Base-by-base conservation (phyloP, 2,888 invertebrate species). In the Spicauda simplicius region DNA sequence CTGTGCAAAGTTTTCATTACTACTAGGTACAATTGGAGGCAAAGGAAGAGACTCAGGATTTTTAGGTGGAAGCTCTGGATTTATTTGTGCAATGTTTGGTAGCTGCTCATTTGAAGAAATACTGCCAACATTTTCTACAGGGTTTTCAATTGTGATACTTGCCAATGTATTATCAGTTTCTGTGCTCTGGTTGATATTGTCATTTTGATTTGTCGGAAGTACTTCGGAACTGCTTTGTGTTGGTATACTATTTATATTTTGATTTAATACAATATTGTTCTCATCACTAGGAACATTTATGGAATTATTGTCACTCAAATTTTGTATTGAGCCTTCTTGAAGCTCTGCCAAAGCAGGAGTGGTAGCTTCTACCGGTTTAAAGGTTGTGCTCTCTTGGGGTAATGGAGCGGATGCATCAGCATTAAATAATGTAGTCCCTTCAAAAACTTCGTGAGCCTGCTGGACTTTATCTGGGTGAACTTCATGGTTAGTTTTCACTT, bases 371-470 rank as follows among this genome's bases (percentile, higher is more conserved):
- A 33, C 14, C 11, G 52, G 61, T 30, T 71, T 67, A 60, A 78
- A 77, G 41, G 79, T 74, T 37, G 69, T 69, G 69, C 76, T 77
- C 56, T 76, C 71, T 30, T 74, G 71, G 25, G 67, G 72, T 62
- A 64, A 37, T 62, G 70, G 71, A 37, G 64, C 69, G 60, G 79
- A 65, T 53, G 85, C 70, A 70, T 88, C 86, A 10, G 87, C 84
- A 3, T 87, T 83, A 72, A 92, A 94, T 74, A 96, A 88, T 20
- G 94, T 95, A 12, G 96, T 96, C 14, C 96, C 96, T 83, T 96
- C 96, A 73, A 96, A 86, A 30, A 96, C 90, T 83, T 92, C 90
- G 80, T 88, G 90, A 16, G 84, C 73, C 72, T 88, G 85, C 71
- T 87, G 86, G 19, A 93, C 93, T 74, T 85, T 93, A 70, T 91